phyloP scores from a whole-genome alignment of 2,113 vertebrate species.

The Elachura formosa region DNA sequence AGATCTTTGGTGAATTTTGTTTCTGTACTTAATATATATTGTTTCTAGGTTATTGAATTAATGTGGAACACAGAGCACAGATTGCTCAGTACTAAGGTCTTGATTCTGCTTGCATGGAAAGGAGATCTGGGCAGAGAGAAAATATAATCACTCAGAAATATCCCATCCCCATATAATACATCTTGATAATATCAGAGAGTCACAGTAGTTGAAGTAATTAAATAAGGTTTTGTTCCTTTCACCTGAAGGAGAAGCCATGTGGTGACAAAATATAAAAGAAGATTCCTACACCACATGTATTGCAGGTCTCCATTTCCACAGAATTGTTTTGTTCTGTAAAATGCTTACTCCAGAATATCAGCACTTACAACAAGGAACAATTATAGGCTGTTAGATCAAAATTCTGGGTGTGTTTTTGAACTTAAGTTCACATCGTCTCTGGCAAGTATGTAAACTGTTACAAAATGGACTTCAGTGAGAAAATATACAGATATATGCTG shows the following conservation, averaged over 20 bases:
- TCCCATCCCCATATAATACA: background rate
- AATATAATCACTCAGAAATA: background rate
- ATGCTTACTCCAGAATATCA: background rate
- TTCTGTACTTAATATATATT: background rate
- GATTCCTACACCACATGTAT: background rate
- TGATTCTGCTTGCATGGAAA: background rate
- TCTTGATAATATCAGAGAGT: conserved; percentile 16
- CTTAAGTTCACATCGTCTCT: background rate
- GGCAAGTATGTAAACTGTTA: background rate
- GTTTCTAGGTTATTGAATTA: background rate
- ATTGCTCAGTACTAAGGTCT: background rate
- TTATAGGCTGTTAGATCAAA: background rate
- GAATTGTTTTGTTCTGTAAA: background rate
- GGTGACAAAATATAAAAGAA: background rate
- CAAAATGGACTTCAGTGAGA: background rate
- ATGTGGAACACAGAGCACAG: background rate
- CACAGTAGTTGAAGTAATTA: conserved; percentile 36
- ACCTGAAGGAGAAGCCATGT: conserved; percentile 31
- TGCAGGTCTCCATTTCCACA: background rate
- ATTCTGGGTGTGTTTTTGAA: background rate
- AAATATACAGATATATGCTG: background rate
- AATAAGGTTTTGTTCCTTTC: conserved; percentile 4
- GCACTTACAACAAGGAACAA: background rate
- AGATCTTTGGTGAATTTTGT: background rate
- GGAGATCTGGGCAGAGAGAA: background rate